Percentiles rank a stretch among this genome's conserved stretches.
These are phyloP conservation scores for Agrilus mali DNA, from an alignment of 2,888 invertebrate species.

Conservation along the genomic window DNA sequence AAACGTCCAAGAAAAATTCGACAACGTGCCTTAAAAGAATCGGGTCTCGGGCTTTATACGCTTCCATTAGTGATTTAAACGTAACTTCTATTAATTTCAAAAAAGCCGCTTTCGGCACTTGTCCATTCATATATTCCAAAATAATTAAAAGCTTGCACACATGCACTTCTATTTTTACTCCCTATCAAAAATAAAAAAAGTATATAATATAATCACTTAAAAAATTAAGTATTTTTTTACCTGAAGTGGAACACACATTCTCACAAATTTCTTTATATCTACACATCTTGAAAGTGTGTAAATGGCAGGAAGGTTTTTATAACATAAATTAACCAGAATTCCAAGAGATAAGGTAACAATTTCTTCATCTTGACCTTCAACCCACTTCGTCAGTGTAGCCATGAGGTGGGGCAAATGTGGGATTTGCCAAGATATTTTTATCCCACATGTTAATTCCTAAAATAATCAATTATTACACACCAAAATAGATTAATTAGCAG, in stretches of 20 bases:
- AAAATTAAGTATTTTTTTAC: slow-evolving; percentile 23
- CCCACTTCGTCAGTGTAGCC: slow-evolving; percentile 53
- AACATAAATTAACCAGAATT: slow-evolving; percentile 65
- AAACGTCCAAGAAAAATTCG: slow-evolving; percentile 41
- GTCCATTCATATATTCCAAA: slow-evolving; percentile 37
- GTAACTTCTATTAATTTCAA: slow-evolving; percentile 37
- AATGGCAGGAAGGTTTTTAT: slow-evolving; percentile 62
- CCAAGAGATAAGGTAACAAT: slow-evolving; percentile 46
- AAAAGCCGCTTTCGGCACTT: slow-evolving; percentile 36
- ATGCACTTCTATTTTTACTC: slow-evolving; percentile 36
- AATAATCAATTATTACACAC: slow-evolving; percentile 15
- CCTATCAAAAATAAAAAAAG: slow-evolving; percentile 17
- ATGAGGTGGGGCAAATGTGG: slow-evolving; percentile 57
- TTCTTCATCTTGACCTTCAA: slow-evolving; percentile 40
- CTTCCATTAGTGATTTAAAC: slow-evolving; percentile 36
- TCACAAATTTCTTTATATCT: slow-evolving; percentile 54
- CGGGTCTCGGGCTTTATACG: slow-evolving; percentile 34
- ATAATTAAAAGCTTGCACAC: slow-evolving; percentile 42
- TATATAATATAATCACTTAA: not conserved
- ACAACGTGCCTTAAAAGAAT: slow-evolving; percentile 38
- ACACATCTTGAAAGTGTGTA: slow-evolving; percentile 60
- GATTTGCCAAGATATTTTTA: slow-evolving; percentile 69
- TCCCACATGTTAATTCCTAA: slow-evolving; percentile 65
- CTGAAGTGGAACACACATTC: slow-evolving; percentile 47
- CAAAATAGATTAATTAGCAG: not conserved